Conservation (phyloP, 2,797 vertebrate species). For the Gastrophryne carolinensis region DNA sequence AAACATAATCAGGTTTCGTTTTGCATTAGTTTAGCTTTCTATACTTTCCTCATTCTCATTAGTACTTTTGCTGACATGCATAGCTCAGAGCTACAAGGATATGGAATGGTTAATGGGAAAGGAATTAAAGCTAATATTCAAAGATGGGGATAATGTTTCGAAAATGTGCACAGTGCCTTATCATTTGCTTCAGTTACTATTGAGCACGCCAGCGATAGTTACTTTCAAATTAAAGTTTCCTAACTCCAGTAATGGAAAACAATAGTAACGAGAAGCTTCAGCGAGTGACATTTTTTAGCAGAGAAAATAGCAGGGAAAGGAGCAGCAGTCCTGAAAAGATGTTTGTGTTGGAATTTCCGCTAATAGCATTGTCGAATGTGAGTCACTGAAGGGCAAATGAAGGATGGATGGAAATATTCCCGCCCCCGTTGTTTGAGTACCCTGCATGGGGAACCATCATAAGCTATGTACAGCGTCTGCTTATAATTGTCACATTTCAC, state of each 20-base stretch:
- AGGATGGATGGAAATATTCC: constrained; percentile 30
- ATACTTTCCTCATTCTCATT: too few relatives aligned
- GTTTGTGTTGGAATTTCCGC: constrained; percentile 11
- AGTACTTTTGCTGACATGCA: too few relatives aligned
- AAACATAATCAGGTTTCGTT: too few relatives aligned
- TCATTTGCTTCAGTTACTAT: background rate
- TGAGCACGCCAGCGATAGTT: background rate
- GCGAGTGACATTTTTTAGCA: background rate
- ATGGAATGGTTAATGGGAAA: too few relatives aligned
- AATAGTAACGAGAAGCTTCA: background rate
- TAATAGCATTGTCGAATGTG: constrained; percentile 6
- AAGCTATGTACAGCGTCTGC: background rate
- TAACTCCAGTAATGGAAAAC: background rate
- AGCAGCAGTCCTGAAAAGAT: background rate
- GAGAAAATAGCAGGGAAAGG: background rate
- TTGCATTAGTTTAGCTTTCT: too few relatives aligned
- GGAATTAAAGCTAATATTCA: too few relatives aligned
- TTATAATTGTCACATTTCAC: constrained; percentile 25
- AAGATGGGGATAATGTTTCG: background rate
- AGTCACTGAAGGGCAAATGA: constrained; percentile 45
- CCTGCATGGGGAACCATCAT: constrained; percentile 8
- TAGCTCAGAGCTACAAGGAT: too few relatives aligned
- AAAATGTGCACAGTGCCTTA: background rate
- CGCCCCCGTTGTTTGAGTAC: background rate
- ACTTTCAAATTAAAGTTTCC: background rate